These are phyloP conservation scores for Trichogramma dendrolimi DNA, from an alignment of 2,888 invertebrate genomes.

Conservation along the genomic window DNA sequence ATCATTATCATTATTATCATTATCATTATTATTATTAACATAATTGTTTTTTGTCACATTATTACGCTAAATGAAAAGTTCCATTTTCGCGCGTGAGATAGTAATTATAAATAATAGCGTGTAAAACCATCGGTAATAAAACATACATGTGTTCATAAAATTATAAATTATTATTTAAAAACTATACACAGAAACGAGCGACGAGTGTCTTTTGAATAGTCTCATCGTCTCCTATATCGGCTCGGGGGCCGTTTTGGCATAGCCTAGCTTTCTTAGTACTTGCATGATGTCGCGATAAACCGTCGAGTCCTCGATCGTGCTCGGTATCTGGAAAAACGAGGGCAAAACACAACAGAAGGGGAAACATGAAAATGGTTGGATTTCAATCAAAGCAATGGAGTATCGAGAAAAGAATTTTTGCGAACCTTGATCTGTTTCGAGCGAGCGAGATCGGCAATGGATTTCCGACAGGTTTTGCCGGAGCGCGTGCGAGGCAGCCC, in stretches of 20 bases:
- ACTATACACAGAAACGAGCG: not conserved
- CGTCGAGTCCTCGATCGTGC: conserved; percentile 82
- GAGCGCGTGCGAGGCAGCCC: conserved; percentile 85
- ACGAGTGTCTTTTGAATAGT: not conserved
- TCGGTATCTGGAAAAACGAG: conserved; percentile 60
- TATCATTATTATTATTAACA: too few species aligned
- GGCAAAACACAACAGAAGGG: not conserved
- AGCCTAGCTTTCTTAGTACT: conserved; percentile 72
- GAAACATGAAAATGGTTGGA: not conserved
- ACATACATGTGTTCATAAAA: too few species aligned
- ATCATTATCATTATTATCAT: too few species aligned
- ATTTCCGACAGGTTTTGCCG: conserved; percentile 76
- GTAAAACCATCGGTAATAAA: too few species aligned
- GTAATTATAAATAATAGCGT: too few species aligned
- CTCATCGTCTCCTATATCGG: conserved; percentile 49
- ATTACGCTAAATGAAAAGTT: too few species aligned
- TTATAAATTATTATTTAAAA: too few species aligned
- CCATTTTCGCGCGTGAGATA: too few species aligned
- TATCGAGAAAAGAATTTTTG: conserved; percentile 6
- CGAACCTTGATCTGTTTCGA: conserved; percentile 72
- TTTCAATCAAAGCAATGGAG: too few species aligned
- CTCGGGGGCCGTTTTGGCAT: conserved; percentile 69
- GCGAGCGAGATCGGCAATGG: conserved; percentile 79
- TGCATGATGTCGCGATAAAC: conserved; percentile 76
- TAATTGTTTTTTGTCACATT: too few species aligned